Percentiles rank a stretch among this genome's conserved stretches.
Conservation (phyloP, 2,113 vertebrate species). For the Coptodon rendalli region DNA sequence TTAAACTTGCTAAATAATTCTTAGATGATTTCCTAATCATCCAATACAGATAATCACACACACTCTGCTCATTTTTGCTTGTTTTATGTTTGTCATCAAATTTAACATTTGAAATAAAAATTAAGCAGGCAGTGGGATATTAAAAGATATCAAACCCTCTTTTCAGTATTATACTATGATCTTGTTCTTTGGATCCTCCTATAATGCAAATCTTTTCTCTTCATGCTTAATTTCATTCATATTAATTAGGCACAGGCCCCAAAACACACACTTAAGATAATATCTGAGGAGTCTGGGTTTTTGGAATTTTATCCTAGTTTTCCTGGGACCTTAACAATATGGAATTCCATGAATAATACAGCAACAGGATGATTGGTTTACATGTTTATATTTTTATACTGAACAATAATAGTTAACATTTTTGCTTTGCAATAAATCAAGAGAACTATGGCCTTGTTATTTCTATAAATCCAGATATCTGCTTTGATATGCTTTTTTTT, state of each 20-base stretch:
- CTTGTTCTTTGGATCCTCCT: not conserved
- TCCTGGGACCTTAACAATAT: not conserved
- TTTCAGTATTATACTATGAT: not conserved
- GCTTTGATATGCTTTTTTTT: not conserved
- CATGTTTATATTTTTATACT: not conserved
- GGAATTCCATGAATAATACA: not conserved
- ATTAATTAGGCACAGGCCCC: not conserved
- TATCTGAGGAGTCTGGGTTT: not conserved
- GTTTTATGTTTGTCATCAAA: not conserved
- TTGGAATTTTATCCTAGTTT: not conserved
- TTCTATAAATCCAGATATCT: not conserved
- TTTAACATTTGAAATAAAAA: not conserved
- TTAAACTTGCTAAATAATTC: not conserved
- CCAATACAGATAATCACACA: slow-evolving; percentile 5
- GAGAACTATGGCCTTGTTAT: not conserved
- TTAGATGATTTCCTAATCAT: not conserved
- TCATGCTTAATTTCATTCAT: not conserved
- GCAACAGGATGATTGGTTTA: not conserved
- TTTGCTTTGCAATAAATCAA: not conserved
- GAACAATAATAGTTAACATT: not conserved
- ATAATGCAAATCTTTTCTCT: not conserved
- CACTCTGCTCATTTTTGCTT: not conserved
- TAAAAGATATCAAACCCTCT: not conserved
- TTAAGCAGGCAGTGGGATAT: not conserved
- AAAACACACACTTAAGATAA: not conserved